Evolutionary conservation across 2,113 vertebrate genomes (phyloP).

Genomic region (Chitala chitala): DNA sequence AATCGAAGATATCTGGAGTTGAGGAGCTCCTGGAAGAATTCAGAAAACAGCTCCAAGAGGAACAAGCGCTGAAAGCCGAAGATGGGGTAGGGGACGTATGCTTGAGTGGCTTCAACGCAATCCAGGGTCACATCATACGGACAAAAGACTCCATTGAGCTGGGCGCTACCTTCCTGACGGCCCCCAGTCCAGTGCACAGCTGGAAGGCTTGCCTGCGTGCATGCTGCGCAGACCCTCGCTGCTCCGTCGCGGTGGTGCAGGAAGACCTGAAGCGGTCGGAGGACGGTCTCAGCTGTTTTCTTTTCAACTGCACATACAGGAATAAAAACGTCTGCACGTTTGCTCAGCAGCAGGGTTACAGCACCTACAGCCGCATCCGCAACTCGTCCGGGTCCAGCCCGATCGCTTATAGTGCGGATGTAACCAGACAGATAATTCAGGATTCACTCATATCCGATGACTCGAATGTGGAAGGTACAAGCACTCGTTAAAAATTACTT

Average conservation of each 20-base stretch:
- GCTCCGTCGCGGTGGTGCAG: constrained; percentile 81
- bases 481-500: not conserved
- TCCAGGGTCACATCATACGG: constrained; percentile 79
- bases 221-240: constrained; percentile 79
- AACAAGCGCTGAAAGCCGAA: constrained; percentile 48
- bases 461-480: constrained; percentile 36
- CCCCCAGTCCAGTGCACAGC: constrained; percentile 65
- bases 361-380: constrained; percentile 64
- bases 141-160: constrained; percentile 81
- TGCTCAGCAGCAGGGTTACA: constrained; percentile 76
- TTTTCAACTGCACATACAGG: constrained; percentile 81
- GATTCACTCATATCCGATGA: constrained; percentile 27
- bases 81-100: constrained; percentile 52
- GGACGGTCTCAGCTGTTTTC: constrained; percentile 69
- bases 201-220: constrained; percentile 78
- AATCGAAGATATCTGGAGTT: constrained; percentile 71
- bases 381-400: constrained; percentile 43
- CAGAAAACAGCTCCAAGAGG: constrained; percentile 76
- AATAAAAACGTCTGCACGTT: constrained; percentile 76
- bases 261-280: constrained; percentile 47
- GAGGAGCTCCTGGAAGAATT: constrained; percentile 83
- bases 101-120: constrained; percentile 49
- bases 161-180: constrained; percentile 78
- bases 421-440: constrained; percentile 28
- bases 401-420: constrained; percentile 4